Conservation (phyloP, 2,113 vertebrate species). For the Elachura formosa region DNA sequence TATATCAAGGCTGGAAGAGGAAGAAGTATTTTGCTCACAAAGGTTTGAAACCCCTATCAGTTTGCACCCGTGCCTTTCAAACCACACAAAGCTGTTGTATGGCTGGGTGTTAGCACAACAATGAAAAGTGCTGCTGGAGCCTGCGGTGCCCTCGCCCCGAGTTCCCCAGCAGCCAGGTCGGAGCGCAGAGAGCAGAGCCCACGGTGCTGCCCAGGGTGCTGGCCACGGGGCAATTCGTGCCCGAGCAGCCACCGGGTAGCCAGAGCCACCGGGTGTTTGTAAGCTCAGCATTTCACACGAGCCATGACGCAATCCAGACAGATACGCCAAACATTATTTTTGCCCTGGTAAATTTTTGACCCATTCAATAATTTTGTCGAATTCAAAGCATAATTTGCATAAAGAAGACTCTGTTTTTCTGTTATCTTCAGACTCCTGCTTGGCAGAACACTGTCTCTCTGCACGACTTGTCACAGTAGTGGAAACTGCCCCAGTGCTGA, state of each 20-base stretch:
- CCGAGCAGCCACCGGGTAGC: background rate
- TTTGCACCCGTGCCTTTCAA: conserved; percentile 13
- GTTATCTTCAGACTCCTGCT: background rate
- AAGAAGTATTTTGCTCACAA: conserved; percentile 2
- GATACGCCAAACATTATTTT: background rate
- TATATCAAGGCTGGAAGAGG: background rate
- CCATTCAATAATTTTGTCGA: background rate
- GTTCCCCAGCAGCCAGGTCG: background rate
- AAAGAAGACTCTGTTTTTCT: background rate
- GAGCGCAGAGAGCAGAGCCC: background rate
- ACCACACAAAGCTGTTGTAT: background rate
- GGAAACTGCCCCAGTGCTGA: background rate
- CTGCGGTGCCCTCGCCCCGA: background rate
- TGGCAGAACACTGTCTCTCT: background rate
- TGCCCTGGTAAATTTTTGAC: background rate
- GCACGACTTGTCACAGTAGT: background rate
- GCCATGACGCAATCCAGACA: background rate
- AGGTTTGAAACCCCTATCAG: background rate
- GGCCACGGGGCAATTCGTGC: background rate
- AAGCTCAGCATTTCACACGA: background rate
- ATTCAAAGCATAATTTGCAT: background rate
- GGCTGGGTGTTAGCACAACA: background rate
- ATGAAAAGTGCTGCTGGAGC: background rate
- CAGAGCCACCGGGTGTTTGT: background rate
- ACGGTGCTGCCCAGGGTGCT: background rate